Percentiles rank a stretch among this genome's conserved stretches.
Evolutionary conservation across 2,888 invertebrate species (phyloP).

Genomic region (Bombylius major): DNA sequence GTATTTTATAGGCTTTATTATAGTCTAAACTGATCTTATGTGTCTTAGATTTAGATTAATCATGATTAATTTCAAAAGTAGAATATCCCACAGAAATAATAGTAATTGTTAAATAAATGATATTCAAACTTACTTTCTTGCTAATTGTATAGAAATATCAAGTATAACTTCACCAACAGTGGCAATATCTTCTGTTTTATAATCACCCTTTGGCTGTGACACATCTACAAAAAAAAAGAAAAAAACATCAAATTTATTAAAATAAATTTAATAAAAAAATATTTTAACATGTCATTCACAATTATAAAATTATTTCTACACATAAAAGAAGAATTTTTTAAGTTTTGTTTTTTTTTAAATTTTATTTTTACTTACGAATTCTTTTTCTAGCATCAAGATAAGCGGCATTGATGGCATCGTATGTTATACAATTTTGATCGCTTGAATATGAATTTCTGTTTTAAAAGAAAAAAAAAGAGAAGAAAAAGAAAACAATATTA

Average conservation of each 20-base stretch:
- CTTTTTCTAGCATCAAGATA: slow-evolving; percentile 77
- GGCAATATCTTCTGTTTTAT: slow-evolving; percentile 74
- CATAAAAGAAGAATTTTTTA: too few species aligned
- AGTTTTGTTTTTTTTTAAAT: too few species aligned
- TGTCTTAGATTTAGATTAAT: too few species aligned
- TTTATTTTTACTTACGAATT: slow-evolving; percentile 55
- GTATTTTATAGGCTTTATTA: too few species aligned
- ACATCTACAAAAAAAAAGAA: slow-evolving; percentile 46
- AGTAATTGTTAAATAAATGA: too few species aligned
- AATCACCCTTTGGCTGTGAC: slow-evolving; percentile 65
- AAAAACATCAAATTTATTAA: background rate
- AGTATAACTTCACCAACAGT: slow-evolving; percentile 75
- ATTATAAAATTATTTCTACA: background rate
- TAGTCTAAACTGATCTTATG: too few species aligned
- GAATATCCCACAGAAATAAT: too few species aligned
- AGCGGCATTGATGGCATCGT: slow-evolving; percentile 78
- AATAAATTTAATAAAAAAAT: background rate
- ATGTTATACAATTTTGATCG: slow-evolving; percentile 73
- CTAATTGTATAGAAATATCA: slow-evolving; percentile 71
- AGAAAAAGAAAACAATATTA: background rate
- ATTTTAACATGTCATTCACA: background rate
- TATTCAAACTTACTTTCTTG: slow-evolving; percentile 56
- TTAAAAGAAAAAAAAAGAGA: background rate
- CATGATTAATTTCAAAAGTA: too few species aligned
- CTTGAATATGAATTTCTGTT: slow-evolving; percentile 40